These are phyloP conservation scores for Atherinomorus stipes DNA, from an alignment of 2,113 vertebrate genomes.

Conservation along the genomic window DNA sequence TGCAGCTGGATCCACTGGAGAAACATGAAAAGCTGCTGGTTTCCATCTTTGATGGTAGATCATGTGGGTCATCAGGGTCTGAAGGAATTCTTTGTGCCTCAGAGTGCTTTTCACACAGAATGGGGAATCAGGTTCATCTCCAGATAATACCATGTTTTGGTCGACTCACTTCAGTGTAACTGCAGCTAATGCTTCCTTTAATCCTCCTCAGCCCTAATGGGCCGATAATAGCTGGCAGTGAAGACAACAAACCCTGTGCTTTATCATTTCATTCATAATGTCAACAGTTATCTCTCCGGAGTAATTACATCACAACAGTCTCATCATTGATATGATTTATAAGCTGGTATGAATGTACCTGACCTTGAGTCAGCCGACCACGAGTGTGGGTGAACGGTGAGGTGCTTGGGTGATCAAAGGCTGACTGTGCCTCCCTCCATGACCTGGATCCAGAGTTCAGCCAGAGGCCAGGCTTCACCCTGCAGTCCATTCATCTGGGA, in stretches of 20 bases:
- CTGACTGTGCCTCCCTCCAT: conserved; percentile 14
- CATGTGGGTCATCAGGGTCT: conserved; percentile 27
- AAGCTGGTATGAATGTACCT: conserved; percentile 32
- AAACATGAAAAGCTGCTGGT: conserved; percentile 21
- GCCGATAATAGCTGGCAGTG: conserved; percentile 3
- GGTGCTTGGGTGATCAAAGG: conserved; percentile 68
- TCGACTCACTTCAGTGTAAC: neutral
- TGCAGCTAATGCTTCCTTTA: conserved; percentile 21
- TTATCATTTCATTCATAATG: conserved; percentile 3
- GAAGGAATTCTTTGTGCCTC: conserved; percentile 1
- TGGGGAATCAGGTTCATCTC: conserved; percentile 29
- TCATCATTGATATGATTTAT: conserved; percentile 55
- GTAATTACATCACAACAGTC: conserved; percentile 46
- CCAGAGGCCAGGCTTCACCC: conserved; percentile 51
- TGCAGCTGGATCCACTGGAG: neutral
- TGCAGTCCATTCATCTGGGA: conserved; percentile 44
- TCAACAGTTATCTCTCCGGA: conserved; percentile 11
- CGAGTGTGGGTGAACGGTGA: conserved; percentile 44
- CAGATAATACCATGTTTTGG: conserved; percentile 34
- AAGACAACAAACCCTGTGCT: neutral
- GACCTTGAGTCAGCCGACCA: conserved; percentile 46
- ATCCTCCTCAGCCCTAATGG: neutral
- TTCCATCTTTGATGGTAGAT: conserved; percentile 18
- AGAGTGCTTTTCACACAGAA: conserved; percentile 8
- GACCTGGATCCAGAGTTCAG: conserved; percentile 70